phyloP scores from a whole-genome alignment of 2,113 vertebrate species.

The Ageneiosus marmoratus region DNA sequence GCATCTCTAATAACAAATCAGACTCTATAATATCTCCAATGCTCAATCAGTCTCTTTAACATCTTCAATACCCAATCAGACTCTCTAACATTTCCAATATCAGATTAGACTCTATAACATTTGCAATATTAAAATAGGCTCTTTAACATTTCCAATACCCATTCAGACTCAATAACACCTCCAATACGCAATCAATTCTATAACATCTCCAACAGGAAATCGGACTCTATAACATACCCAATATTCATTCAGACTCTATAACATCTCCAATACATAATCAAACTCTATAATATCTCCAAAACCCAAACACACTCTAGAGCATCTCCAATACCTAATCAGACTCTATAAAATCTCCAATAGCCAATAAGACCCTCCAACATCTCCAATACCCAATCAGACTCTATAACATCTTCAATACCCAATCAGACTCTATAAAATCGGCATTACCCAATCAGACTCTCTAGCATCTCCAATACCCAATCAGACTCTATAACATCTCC shows the following conservation, averaged over 20 bases:
- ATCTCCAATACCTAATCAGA: background rate
- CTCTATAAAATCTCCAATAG: background rate
- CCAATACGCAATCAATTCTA: background rate
- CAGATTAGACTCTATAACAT: background rate
- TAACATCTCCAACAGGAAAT: background rate
- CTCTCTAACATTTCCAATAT: background rate
- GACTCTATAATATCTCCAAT: no score
- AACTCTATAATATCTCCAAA: no score
- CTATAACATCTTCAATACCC: background rate
- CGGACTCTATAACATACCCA: background rate
- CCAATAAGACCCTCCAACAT: background rate
- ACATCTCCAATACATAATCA: background rate
- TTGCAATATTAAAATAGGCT: background rate
- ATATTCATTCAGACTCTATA: background rate
- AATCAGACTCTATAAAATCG: no score
- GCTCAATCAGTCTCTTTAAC: background rate
- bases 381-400: background rate
- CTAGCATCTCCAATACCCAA: background rate
- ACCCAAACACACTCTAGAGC: background rate
- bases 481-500: background rate
- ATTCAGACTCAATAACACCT: background rate
- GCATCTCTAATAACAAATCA: no score
- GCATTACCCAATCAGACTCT: background rate
- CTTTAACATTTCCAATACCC: background rate
- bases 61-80: background rate